Conservation (phyloP, 2,113 vertebrate species). For the Actinemys pallida region DNA sequence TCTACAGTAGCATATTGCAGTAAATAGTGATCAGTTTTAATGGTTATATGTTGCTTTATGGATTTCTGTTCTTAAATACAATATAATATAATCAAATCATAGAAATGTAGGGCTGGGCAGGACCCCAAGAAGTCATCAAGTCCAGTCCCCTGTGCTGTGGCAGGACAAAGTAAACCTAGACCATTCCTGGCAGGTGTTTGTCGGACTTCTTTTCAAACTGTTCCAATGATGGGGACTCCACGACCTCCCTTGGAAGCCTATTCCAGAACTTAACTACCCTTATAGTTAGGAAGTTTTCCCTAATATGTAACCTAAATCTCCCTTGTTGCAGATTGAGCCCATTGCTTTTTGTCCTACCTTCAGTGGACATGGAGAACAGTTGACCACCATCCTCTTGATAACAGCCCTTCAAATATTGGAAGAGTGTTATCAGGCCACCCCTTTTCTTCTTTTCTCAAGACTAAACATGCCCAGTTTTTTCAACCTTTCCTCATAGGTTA, state of each 20-base stretch:
- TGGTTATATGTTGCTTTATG: neutral
- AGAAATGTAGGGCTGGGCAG: neutral
- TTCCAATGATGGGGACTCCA: neutral
- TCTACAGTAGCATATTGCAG: neutral
- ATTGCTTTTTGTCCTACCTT: neutral
- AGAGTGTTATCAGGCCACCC: neutral
- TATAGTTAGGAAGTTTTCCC: neutral
- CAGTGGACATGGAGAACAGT: neutral
- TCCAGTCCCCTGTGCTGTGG: neutral
- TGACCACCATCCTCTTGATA: neutral
- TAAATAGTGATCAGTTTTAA: neutral
- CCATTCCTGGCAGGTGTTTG: neutral
- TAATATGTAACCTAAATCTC: neutral
- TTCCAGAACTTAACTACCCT: neutral
- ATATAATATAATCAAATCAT: neutral
- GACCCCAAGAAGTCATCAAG: neutral
- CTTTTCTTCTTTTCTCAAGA: neutral
- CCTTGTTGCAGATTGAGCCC: neutral
- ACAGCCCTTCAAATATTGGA: neutral
- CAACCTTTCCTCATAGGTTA: no score
- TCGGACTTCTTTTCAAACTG: neutral
- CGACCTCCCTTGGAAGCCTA: neutral
- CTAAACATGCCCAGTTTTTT: no score
- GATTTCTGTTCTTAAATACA: neutral
- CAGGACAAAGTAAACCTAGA: neutral